These are phyloP conservation scores for Aspidapion aeneum DNA, from an alignment of 2,888 invertebrate species.

Conservation along the genomic window DNA sequence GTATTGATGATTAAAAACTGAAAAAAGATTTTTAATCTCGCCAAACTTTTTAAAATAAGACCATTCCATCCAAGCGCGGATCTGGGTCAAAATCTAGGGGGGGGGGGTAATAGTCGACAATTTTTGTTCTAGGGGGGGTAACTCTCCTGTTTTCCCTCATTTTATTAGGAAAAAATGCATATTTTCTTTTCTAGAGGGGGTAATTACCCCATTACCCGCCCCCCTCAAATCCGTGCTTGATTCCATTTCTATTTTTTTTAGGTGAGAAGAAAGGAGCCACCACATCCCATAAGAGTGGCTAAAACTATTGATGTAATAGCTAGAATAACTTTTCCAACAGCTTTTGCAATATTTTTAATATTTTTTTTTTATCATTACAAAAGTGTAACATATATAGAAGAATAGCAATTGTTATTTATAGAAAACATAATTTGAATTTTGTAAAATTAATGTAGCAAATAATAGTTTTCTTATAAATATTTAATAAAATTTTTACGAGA, in stretches of 20 bases:
- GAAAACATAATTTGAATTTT: too few species aligned
- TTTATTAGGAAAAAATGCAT: not conserved
- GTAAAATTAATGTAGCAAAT: too few species aligned
- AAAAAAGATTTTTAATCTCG: too few species aligned
- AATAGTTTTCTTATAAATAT: not conserved
- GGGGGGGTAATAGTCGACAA: not conserved
- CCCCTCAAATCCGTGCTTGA: not conserved
- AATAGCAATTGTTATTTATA: constrained; percentile 22
- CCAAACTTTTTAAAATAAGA: too few species aligned
- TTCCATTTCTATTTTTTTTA: constrained; percentile 62
- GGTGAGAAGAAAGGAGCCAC: constrained; percentile 88
- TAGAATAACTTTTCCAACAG: constrained; percentile 89
- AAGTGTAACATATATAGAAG: constrained; percentile 66
- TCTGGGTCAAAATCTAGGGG: not conserved
- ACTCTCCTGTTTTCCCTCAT: not conserved
- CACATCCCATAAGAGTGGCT: constrained; percentile 89
- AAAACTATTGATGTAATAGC: constrained; percentile 95
- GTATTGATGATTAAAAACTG: too few species aligned
- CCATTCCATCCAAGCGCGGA: not conserved
- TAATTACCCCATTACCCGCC: not conserved
- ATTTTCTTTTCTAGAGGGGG: not conserved
- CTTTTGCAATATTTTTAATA: constrained; percentile 89
- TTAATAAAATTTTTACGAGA: not conserved
- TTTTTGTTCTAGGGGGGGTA: not conserved
- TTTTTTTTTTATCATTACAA: constrained; percentile 96